Evolutionary conservation across 92 coral and sea anemone species (phyloP).

Genomic region (Porites evermanni): DNA sequence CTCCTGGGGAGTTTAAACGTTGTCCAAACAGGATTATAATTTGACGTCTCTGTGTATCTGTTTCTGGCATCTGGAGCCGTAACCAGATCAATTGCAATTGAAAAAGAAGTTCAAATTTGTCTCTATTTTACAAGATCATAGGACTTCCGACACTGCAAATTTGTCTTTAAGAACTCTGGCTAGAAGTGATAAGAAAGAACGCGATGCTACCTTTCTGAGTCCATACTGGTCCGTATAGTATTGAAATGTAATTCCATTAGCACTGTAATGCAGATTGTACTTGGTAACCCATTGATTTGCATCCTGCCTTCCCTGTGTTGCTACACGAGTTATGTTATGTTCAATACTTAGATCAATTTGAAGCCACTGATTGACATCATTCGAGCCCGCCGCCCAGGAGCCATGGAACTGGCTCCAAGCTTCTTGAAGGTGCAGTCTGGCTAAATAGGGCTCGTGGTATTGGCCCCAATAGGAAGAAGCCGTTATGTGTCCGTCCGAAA

Average conservation of each 20-base stretch:
- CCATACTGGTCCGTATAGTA: background rate
- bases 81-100: no score
- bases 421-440: background rate
- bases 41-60: no score
- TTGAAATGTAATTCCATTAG: background rate
- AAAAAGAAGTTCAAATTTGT: background rate
- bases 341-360: background rate
- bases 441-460: background rate
- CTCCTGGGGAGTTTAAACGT: no score
- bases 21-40: no score
- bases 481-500: background rate
- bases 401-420: background rate
- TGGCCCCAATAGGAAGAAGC: background rate
- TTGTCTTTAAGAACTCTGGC: background rate
- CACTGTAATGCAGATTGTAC: background rate
- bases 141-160: background rate
- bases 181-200: background rate
- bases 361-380: background rate
- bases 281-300: background rate
- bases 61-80: no score
- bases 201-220: background rate
- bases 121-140: background rate
- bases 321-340: constrained; percentile 10
- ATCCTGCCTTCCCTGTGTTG: background rate
- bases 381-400: background rate